Percentiles rank a stretch among this genome's conserved stretches.
Evolutionary conservation across 2,113 vertebrate species (phyloP).

Genomic region (Crotophaga sulcirostris): DNA sequence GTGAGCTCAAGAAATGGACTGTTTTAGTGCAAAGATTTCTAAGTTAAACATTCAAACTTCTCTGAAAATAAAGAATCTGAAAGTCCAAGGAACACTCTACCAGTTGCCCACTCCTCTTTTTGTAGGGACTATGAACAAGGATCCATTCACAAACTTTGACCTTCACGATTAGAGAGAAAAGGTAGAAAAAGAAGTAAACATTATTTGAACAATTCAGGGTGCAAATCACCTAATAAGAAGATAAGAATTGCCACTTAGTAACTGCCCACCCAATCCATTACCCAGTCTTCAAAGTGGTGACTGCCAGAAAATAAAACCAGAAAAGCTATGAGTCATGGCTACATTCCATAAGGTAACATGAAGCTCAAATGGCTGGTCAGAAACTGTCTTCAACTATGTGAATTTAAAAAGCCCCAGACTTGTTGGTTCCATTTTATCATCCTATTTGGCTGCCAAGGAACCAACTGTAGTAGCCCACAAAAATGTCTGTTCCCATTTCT

Average conservation of each 20-base stretch:
- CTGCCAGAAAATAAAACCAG: not conserved
- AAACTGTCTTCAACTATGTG: not conserved
- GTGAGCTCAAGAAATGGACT: not conserved
- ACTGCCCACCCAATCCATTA: not conserved
- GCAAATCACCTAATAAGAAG: not conserved
- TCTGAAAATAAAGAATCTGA: not conserved
- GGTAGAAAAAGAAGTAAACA: not conserved
- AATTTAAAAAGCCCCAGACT: not conserved
- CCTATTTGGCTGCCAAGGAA: not conserved
- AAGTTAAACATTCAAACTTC: not conserved
- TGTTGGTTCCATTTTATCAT: not conserved
- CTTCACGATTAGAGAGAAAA: not conserved
- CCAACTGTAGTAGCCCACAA: not conserved
- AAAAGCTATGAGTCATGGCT: not conserved
- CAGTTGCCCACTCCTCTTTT: not conserved
- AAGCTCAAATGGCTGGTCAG: not conserved
- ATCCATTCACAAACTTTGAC: not conserved
- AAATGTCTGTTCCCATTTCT: not conserved
- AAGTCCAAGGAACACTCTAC: not conserved
- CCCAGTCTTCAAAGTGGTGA: not conserved
- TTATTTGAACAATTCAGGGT: not conserved
- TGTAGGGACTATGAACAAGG: not conserved
- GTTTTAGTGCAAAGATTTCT: not conserved
- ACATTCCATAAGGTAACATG: not conserved
- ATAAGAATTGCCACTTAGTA: not conserved